phyloP scores from a whole-genome alignment of 92 coral and sea anemone genomes.

The Umimayanthus chanpuru region DNA sequence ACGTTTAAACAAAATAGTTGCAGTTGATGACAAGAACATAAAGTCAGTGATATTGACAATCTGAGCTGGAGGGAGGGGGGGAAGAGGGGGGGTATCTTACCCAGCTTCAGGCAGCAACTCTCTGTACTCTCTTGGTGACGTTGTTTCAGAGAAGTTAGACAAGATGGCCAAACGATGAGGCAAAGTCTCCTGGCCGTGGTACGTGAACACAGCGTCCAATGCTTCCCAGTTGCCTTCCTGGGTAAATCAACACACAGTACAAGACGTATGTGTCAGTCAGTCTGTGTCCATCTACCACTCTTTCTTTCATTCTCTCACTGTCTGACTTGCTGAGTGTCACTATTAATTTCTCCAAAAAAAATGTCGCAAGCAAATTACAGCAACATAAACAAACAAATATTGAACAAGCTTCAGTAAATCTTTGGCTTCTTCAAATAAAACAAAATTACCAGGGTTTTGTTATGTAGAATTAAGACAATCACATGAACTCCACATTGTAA shows the following conservation, averaged over 20 bases:
- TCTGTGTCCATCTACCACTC: not conserved
- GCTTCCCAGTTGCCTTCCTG: constrained; percentile 96
- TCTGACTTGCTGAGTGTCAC: too few species aligned
- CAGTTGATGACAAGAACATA: not conserved
- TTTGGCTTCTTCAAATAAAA: too few species aligned
- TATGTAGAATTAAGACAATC: too few species aligned
- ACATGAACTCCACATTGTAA: too few species aligned
- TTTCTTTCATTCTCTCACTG: too few species aligned
- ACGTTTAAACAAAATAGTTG: too few species aligned
- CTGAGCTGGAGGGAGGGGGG: not conserved
- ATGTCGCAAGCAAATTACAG: too few species aligned
- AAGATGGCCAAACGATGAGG: constrained; percentile 94
- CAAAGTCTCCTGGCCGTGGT: constrained; percentile 81
- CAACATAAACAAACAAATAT: not conserved
- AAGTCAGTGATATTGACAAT: not conserved
- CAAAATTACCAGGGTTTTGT: too few species aligned
- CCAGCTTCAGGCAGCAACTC: constrained; percentile 93
- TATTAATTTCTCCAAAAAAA: too few species aligned
- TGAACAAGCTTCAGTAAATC: too few species aligned
- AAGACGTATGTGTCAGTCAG: not conserved
- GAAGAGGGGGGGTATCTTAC: constrained; percentile 50
- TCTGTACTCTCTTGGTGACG: constrained; percentile 78
- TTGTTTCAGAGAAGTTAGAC: constrained; percentile 89
- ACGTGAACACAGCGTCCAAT: constrained; percentile 82
- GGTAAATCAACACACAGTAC: not conserved